A percentile compares a stretch with the other conserved stretches of the same genome.
Conservation (phyloP, 2,797 vertebrate species). For the Notamacropus eugenii region DNA sequence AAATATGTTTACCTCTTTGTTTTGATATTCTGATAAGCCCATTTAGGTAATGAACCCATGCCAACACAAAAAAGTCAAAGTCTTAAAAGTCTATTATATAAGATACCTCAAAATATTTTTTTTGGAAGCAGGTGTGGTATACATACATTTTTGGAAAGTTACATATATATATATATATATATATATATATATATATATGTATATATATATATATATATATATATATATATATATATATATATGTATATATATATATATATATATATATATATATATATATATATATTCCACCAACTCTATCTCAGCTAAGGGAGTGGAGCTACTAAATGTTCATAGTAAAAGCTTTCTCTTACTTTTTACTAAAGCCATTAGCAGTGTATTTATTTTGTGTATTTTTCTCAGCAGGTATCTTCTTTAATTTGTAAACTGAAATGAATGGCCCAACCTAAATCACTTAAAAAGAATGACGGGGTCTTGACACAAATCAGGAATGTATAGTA, state of each 20-base stretch:
- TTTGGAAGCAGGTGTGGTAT: too few relatives aligned
- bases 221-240: too few relatives aligned
- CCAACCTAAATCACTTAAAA: constrained; percentile 52
- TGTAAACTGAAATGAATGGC: constrained; percentile 46
- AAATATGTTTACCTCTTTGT: not conserved
- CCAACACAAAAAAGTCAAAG: not conserved
- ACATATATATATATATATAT: too few relatives aligned
- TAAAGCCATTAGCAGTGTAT: constrained; percentile 48
- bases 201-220: not conserved
- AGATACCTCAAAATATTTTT: not conserved
- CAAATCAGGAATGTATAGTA: not conserved
- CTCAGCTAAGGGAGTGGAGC: not conserved
- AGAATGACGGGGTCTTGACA: constrained; percentile 26
- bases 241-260: too few relatives aligned
- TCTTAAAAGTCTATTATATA: not conserved
- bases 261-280: not conserved
- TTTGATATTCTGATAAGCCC: not conserved
- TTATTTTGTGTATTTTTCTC: constrained; percentile 10
- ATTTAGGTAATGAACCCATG: not conserved
- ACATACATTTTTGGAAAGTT: too few relatives aligned
- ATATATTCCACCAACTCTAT: not conserved
- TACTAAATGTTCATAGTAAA: constrained; percentile 41
- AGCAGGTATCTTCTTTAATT: constrained; percentile 32
- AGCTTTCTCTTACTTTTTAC: constrained; percentile 39
- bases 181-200: too few relatives aligned